Evolutionary conservation across 2,113 vertebrate species (phyloP).

Genomic region (Muscicapa adusta): DNA sequence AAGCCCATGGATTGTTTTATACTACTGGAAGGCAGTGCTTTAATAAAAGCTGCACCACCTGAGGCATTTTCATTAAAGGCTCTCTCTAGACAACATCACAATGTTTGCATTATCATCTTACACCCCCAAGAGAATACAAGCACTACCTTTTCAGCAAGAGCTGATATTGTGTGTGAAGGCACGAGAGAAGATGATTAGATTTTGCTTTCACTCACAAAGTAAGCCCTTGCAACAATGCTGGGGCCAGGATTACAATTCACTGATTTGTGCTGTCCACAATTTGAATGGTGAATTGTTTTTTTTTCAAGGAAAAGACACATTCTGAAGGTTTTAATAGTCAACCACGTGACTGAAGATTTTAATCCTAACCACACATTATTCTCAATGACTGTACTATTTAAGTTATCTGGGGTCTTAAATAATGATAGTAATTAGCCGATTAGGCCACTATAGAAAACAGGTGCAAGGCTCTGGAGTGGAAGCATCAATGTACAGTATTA

Average conservation of each 20-base stretch:
- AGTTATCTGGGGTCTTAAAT: slow-evolving; percentile 54
- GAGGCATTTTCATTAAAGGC: slow-evolving; percentile 90
- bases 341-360: neutral
- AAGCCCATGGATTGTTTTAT: slow-evolving; percentile 73
- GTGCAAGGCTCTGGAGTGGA: slow-evolving; percentile 44
- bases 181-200: slow-evolving; percentile 66
- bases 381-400: slow-evolving; percentile 19
- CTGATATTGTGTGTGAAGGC: slow-evolving; percentile 73
- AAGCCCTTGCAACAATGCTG: neutral
- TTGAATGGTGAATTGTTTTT: neutral
- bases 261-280: neutral
- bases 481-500: slow-evolving; percentile 7
- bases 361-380: slow-evolving; percentile 10
- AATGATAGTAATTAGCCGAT: slow-evolving; percentile 43
- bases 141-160: slow-evolving; percentile 71
- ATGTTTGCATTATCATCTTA: slow-evolving; percentile 73
- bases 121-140: slow-evolving; percentile 71
- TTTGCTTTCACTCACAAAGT: slow-evolving; percentile 51
- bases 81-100: slow-evolving; percentile 75
- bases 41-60: slow-evolving; percentile 82
- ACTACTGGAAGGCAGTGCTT: slow-evolving; percentile 74
- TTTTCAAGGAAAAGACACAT: neutral
- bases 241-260: slow-evolving; percentile 21
- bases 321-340: slow-evolving; percentile 3
- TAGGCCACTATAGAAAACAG: slow-evolving; percentile 53